Conservation (phyloP, 2,888 invertebrate species). For the Ligdia adustata region DNA sequence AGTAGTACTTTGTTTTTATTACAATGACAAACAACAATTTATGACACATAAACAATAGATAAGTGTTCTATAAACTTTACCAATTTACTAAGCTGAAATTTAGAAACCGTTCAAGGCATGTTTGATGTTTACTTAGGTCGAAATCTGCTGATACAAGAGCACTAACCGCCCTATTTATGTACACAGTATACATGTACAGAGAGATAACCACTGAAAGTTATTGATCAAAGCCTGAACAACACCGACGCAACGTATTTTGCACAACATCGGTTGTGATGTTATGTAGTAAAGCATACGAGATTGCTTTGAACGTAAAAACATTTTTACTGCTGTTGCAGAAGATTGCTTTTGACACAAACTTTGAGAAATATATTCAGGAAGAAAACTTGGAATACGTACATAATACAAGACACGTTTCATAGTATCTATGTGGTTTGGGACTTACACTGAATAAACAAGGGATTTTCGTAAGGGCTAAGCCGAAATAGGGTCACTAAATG, state of each 20-base stretch:
- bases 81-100: conserved; percentile 16
- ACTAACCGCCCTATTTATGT: background rate
- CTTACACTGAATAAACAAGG: too few relatives aligned
- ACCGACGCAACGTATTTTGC: conserved; percentile 7
- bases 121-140: conserved; percentile 28
- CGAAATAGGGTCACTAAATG: too few relatives aligned
- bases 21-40: too few relatives aligned
- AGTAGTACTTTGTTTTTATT: too few relatives aligned
- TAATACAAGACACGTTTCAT: too few relatives aligned
- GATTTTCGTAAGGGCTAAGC: too few relatives aligned
- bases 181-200: background rate
- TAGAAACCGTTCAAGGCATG: conserved; percentile 19
- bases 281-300: conserved; percentile 6
- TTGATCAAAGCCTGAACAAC: conserved; percentile 16
- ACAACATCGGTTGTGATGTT: conserved; percentile 5
- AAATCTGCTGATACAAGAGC: conserved; percentile 14
- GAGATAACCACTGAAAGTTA: conserved; percentile 15
- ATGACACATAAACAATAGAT: too few relatives aligned
- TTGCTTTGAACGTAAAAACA: background rate
- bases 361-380: too few relatives aligned
- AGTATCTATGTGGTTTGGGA: too few relatives aligned
- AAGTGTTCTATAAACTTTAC: conserved; percentile 12
- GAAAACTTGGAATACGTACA: too few relatives aligned
- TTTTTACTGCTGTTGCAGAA: background rate
- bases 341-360: background rate